phyloP scores from a whole-genome alignment of 1,140 invertebrate genomes.

The Rhyacophila brunnea region DNA sequence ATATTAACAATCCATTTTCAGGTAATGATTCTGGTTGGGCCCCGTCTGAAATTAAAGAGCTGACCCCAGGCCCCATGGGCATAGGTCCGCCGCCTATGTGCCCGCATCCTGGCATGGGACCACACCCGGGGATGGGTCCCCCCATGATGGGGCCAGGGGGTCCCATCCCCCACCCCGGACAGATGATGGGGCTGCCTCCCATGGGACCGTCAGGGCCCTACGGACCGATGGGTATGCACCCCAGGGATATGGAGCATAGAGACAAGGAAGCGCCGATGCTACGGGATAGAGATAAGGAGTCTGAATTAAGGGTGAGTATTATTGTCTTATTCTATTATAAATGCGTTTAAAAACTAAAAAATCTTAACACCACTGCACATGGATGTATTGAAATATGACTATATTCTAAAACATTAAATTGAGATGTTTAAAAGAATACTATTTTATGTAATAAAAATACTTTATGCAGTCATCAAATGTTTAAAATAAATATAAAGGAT shows the following conservation, averaged over 20 bases:
- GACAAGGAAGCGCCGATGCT: constrained; percentile 10
- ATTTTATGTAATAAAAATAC: too few species aligned
- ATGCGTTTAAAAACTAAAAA: too few species aligned
- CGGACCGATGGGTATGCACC: constrained; percentile 31
- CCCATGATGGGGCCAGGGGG: constrained; percentile 38
- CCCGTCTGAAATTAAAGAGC: constrained; percentile 61
- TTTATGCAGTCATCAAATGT: too few species aligned
- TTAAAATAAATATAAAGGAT: too few species aligned
- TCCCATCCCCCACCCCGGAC: constrained; percentile 25
- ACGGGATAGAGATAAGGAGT: constrained; percentile 48
- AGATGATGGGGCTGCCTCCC: constrained; percentile 37
- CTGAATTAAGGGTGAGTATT: neutral
- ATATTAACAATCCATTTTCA: neutral
- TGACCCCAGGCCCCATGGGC: constrained; percentile 55
- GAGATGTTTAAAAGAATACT: too few species aligned
- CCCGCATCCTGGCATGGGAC: constrained; percentile 41
- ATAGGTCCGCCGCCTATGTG: constrained; percentile 28
- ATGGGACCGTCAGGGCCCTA: constrained; percentile 38
- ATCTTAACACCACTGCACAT: too few species aligned
- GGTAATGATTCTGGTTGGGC: constrained; percentile 51
- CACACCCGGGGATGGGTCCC: constrained; percentile 37
- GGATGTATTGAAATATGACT: too few species aligned
- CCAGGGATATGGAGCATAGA: constrained; percentile 26
- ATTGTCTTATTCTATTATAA: neutral
- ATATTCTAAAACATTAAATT: too few species aligned